Evolutionary conservation across 2,888 invertebrate genomes (phyloP).

Genomic region (Eledona agricola): DNA sequence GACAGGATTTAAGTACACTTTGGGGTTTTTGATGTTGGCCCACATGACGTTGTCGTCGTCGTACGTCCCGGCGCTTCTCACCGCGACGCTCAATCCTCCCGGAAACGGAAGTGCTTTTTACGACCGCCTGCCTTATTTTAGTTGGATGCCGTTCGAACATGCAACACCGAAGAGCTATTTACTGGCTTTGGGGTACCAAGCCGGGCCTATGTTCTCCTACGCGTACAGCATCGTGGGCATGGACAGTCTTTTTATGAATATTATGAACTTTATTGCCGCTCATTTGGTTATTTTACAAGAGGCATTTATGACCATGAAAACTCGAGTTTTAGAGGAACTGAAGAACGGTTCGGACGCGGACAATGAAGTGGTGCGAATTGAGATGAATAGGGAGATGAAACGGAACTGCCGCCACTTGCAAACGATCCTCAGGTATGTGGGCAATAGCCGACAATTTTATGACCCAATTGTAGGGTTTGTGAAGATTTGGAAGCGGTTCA

Average conservation of each 20-base stretch:
- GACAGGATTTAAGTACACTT: conserved; percentile 49
- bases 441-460: not conserved
- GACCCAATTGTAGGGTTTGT: conserved; percentile 46
- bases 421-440: conserved; percentile 52
- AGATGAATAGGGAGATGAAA: conserved; percentile 51
- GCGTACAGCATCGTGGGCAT: conserved; percentile 55
- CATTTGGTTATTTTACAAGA: conserved; percentile 55
- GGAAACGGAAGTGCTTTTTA: conserved; percentile 28
- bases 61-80: conserved; percentile 50
- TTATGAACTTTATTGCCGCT: conserved; percentile 55
- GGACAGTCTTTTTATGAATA: conserved; percentile 56
- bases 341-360: conserved; percentile 30
- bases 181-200: conserved; percentile 55
- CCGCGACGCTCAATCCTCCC: conserved; percentile 38
- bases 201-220: conserved; percentile 54
- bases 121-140: conserved; percentile 51
- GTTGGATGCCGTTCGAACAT: conserved; percentile 57
- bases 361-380: conserved; percentile 3
- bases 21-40: conserved; percentile 51
- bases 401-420: conserved; percentile 54
- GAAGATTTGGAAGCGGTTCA: conserved; percentile 52
- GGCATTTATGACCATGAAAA: conserved; percentile 51
- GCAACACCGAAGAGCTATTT: conserved; percentile 50
- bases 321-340: conserved; percentile 40
- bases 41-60: conserved; percentile 52